Conservation (phyloP, 2,113 vertebrate species). For the Danionella cerebrum region DNA sequence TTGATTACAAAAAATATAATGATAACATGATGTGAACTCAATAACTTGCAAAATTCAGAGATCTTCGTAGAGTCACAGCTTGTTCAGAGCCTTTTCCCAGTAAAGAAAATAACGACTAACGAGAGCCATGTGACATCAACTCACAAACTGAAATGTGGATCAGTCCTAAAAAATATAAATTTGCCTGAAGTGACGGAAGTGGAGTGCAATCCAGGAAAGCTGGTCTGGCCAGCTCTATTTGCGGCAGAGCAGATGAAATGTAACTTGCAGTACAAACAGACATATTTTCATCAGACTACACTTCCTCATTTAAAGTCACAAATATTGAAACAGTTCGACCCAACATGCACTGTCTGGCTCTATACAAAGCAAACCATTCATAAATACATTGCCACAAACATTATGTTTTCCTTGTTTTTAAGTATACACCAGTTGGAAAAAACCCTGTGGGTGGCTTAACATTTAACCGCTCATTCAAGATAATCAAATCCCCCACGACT, state of each 20-base stretch:
- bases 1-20: not conserved
- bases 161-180: not conserved
- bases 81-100: no score
- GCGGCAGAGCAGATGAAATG: no score
- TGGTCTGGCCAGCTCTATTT: not conserved
- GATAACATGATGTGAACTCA: not conserved
- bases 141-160: not conserved
- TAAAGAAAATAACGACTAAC: no score
- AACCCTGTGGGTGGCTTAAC: not conserved
- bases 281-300: not conserved
- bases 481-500: not conserved
- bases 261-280: no score
- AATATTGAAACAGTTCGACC: not conserved
- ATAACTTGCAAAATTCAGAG: not conserved
- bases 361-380: not conserved
- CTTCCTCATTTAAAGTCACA: not conserved
- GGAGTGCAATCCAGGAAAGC: not conserved
- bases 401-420: no score
- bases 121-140: not conserved
- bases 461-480: not conserved
- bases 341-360: not conserved
- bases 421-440: not conserved
- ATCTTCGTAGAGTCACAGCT: not conserved
- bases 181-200: not conserved
- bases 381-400: not conserved